Base-by-base conservation (phyloP, 2,113 vertebrate species). In the Solea senegalensis region DNA sequence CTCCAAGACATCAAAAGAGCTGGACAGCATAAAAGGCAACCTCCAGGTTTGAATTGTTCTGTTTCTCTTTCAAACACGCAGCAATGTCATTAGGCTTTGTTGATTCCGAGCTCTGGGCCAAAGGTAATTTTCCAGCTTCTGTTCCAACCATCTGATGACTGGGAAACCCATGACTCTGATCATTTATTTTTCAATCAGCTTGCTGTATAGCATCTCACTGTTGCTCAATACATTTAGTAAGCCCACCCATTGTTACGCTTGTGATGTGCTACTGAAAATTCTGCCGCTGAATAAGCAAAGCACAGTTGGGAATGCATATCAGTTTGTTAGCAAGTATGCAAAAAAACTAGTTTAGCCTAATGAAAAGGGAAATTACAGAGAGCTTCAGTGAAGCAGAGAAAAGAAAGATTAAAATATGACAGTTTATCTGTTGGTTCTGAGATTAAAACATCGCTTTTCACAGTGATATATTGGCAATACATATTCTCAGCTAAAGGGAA, bases 11-110 rank as follows among this genome's bases (percentile, higher is more conserved):
- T 96, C 96, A 62, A 95, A 95, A 88, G 96, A 97, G 80, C 93
- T 97, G 78, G 94, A 98, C 69, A 96, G 95, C 84, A 96, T 97
- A 88, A 98, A 98, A 95, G 93, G 93, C 60, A 96, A 96, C 76
- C 94, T 98, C 46, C 95, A 97, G 97, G 97, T 98, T 43, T 91
- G 94, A 62, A 40, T 52, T 54, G 66, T 39, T 64, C 53, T 54
- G 27, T 75, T 76, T 85, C 65, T 81, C 40, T 73, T 40, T 73
- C 21, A 72, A 56, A 57, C 52, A 74, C 57, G 27, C 39, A 43
- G 49, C n/a, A 3, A 16, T n/a, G 55, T 65, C 63, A 28, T 27
- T 65, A 62, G 48, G 54, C 52, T 14, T 13, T 13, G 45, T 48
- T 48, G 4, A 14, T 4, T 13, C 11, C 26, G 53, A 65, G 54